phyloP scores from a whole-genome alignment of 2,113 vertebrate genomes.

The Taxidea taxus region DNA sequence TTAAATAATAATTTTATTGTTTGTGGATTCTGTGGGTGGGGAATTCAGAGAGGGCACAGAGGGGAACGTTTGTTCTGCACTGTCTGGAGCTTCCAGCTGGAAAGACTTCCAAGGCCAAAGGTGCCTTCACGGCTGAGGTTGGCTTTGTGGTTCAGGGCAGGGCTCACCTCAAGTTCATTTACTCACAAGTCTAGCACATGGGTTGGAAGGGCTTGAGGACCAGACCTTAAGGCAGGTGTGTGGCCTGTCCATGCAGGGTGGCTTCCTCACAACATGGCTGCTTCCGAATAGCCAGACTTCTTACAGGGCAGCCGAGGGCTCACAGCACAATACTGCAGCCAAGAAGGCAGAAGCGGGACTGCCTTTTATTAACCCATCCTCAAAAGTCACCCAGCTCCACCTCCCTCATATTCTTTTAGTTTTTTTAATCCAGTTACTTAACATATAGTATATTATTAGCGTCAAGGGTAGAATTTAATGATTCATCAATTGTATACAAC shows the following conservation, averaged over 20 bases:
- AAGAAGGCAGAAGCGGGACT: background rate
- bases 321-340: background rate
- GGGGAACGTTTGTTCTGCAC: background rate
- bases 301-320: too few relatives aligned
- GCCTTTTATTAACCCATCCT: background rate
- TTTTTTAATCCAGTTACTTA: background rate
- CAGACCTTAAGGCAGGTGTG: fast-evolving
- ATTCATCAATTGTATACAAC: background rate
- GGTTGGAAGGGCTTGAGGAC: background rate
- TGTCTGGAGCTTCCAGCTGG: background rate
- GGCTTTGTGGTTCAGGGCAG: fast-evolving
- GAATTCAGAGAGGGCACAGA: background rate
- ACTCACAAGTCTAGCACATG: background rate
- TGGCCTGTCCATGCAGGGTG: background rate
- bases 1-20: background rate
- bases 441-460: background rate
- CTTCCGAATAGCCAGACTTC: background rate
- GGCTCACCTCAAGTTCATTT: background rate
- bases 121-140: background rate
- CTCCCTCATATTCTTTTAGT: background rate
- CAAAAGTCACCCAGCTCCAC: background rate
- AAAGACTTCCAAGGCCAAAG: background rate
- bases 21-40: background rate
- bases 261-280: background rate
- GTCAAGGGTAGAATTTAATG: background rate